Evolutionary conservation across 2,113 vertebrate species (phyloP), one percentile per base, ranked within the genome.

Genomic region (Anarrhichthys ocellatus): DNA sequence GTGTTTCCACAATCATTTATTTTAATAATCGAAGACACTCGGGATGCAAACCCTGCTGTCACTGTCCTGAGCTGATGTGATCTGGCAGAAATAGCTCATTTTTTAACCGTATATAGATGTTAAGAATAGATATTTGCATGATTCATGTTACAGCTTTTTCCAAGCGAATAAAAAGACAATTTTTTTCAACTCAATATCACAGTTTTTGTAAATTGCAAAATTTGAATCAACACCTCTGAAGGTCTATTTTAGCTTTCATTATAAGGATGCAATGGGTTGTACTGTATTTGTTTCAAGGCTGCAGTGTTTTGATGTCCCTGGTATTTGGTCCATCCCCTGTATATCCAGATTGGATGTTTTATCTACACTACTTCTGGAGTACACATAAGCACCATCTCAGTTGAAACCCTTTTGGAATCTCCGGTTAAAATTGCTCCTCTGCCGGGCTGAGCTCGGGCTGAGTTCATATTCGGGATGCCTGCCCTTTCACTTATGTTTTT

Each of bases 401-500:
- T 15, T 52, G 34, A 87, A 86, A 71, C 81, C 86, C 70, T 87
- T 70, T 62, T 86, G 81, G 84, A 86, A 82, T 91, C 79, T 88
- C 46, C 58, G 86, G 32, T 87, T 52, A 81, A 81, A 86, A 82
- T 66, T 70, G 73, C 69, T 24, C 52, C 48, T 80, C 80, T 74
- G 27, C 82, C 66, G 54, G 62, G 13, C 70, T 73, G 80, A 75
- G 73, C 62, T 69, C 20, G 20, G 64, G 54, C 82, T 63, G 59
- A 85, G 86, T 68, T 91, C 78, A 76, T 74, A 77, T 89, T 82
- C 48, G 59, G 80, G 29, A 78, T 56, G 63, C 80, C 83, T 89
- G 71, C 73, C 59, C 78, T 87, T 87, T 91, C 64, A 36, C 67
- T 80, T 86, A 59, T 78, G 78, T 90, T 88, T 88, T 85, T 86